Base-by-base conservation (phyloP, 2,888 invertebrate genomes). In the Aproaerema taeniolella region DNA sequence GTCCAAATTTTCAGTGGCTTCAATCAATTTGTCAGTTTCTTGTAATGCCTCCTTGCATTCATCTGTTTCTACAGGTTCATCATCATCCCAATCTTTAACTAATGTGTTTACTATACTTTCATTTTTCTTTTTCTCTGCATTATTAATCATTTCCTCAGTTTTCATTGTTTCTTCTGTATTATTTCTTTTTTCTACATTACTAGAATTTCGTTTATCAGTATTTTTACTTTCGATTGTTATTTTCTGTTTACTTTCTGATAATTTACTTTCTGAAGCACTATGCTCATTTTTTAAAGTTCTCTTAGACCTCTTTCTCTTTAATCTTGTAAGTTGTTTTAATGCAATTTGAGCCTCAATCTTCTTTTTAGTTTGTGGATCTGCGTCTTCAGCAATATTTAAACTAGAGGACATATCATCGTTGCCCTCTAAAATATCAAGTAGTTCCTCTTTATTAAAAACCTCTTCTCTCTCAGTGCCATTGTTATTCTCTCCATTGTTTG, bases 21-120 rank as follows among this genome's bases (percentile, higher is more conserved):
- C 50, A 2, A 50, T 26, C 16, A 57, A 41, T 12, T 33, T 39
- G 32, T 67, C 61, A 49, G 45, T 52, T 25, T 67, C 61, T 14
- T 64, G 52, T n/a, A 52, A 26, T 13, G 53, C 11, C 10, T 57
- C 51, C 7, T 41, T 49, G 4, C 55, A 31, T 39, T 59, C 55
- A 20, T 64, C 65, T 20, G 50, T 53, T 38, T 75, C 78, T 25
- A 46, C 30, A 16, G 55, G 53, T 31, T 81, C 82, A 43, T 88
- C 88, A 56, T 79, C 82, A 46, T 83, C 79, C 77, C 89, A 89
- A 43, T 88, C 87, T 51, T 88, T 82, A 13, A 89, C 89, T 24
- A 90, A 61, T 15, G 81, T 77, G 43, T 86, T 88, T 10, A 89
- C 82, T 42, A 86, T 77, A 48, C 58, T 81, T 7, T 72, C 69